These are phyloP conservation scores for Cricetomys ansorgei DNA, from an alignment of 2,113 vertebrate species.

Conservation along the genomic window DNA sequence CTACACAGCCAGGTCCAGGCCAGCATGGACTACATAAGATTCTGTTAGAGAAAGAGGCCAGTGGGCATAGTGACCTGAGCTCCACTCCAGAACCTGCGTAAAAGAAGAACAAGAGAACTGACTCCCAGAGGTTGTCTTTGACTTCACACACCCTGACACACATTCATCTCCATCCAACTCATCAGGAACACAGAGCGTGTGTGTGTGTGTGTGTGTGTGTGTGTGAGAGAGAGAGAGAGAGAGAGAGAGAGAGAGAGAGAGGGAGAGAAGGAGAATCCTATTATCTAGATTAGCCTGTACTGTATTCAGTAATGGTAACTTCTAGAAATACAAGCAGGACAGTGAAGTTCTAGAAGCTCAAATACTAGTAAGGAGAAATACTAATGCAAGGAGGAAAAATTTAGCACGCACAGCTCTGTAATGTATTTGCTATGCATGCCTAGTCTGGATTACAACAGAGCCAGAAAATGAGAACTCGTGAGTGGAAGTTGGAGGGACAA, in stretches of 20 bases:
- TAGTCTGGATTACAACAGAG: neutral
- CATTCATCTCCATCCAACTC: neutral
- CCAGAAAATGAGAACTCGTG: neutral
- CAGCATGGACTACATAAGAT: neutral
- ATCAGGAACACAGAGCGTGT: no score
- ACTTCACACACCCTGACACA: neutral
- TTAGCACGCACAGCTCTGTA: neutral
- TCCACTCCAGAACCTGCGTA: neutral
- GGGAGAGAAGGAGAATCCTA: fast-evolving
- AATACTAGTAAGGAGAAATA: neutral
- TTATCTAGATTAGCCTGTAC: neutral
- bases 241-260: neutral
- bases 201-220: no score
- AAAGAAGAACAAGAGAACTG: neutral
- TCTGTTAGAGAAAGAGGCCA: neutral
- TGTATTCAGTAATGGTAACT: neutral
- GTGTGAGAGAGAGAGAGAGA: neutral
- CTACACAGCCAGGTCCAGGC: neutral
- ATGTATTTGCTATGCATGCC: neutral
- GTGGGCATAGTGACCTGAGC: neutral
- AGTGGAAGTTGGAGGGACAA: neutral
- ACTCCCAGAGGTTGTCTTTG: neutral
- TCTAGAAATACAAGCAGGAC: neutral
- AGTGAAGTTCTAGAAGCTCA: neutral
- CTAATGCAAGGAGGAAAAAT: neutral